phyloP scores from a whole-genome alignment of 2,888 invertebrate genomes.

The Oxyteleia sp. region DNA sequence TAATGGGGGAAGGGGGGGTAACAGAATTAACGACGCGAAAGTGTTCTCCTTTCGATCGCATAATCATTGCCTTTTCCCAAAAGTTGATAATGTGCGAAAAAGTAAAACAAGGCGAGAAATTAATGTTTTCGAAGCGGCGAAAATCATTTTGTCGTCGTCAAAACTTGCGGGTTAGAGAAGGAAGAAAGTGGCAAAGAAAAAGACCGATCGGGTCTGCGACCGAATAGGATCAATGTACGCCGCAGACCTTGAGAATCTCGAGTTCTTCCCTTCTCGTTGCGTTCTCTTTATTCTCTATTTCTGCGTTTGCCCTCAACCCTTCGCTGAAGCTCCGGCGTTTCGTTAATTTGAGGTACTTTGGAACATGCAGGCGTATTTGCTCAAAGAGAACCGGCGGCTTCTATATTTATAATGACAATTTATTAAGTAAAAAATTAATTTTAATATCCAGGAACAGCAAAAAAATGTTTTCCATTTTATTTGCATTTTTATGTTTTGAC shows the following conservation, averaged over 20 bases:
- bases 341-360: conserved; percentile 40
- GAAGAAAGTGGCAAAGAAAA: conserved; percentile 50
- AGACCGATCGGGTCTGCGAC: conserved; percentile 85
- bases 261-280: conserved; percentile 40
- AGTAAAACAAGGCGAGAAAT: conserved; percentile 13
- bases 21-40: conserved; percentile 12
- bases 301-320: conserved; percentile 52
- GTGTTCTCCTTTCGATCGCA: conserved; percentile 9
- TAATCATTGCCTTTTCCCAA: no score
- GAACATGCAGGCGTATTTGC: conserved; percentile 22
- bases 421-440: no score
- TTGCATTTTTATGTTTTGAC: no score
- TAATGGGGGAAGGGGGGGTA: conserved; percentile 13
- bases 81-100: no score
- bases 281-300: conserved; percentile 40
- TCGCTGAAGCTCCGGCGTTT: conserved; percentile 25
- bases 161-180: conserved; percentile 36
- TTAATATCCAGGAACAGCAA: no score
- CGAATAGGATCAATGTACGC: conserved; percentile 87
- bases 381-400: conserved; percentile 14
- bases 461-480: no score
- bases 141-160: conserved; percentile 44
- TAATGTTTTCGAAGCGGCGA: no score
- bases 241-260: conserved; percentile 85
- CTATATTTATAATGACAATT: no score